Percentiles rank a stretch among this genome's conserved stretches.
Conservation (phyloP, 2,797 vertebrate genomes). For the Gambelia wislizenii region DNA sequence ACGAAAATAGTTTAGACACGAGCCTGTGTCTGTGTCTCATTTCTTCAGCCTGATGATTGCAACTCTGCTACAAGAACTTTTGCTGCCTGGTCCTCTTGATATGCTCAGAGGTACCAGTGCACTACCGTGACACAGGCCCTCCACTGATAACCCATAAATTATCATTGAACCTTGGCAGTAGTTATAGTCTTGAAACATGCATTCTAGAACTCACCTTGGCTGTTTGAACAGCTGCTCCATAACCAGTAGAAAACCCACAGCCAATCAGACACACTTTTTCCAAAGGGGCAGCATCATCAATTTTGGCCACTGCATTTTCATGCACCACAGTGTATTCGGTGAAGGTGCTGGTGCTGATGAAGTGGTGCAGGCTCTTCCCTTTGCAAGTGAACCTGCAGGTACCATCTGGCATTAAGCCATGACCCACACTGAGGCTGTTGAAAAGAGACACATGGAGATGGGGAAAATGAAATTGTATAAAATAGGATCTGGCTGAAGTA, state of each 20-base stretch:
- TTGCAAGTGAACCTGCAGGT: slow-evolving; percentile 81
- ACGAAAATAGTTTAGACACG: no score
- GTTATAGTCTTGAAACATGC: neutral
- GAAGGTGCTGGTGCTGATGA: slow-evolving; percentile 78
- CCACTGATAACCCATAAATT: neutral
- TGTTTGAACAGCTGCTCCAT: slow-evolving; percentile 83
- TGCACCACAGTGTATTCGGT: slow-evolving; percentile 84
- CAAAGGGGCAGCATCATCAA: slow-evolving; percentile 78
- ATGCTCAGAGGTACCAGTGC: no score
- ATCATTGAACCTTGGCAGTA: neutral
- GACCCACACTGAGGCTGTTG: neutral
- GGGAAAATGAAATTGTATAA: neutral
- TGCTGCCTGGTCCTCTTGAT: no score
- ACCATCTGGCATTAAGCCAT: slow-evolving; percentile 75
- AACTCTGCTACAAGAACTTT: no score
- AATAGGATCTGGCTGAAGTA: neutral
- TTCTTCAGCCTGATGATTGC: no score
- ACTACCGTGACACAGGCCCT: no score
- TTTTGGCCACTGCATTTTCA: slow-evolving; percentile 79
- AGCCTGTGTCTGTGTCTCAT: no score
- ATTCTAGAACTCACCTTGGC: slow-evolving; percentile 77
- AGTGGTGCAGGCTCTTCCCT: slow-evolving; percentile 80
- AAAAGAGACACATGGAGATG: slow-evolving; percentile 47
- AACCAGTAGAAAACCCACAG: slow-evolving; percentile 87
- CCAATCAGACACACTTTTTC: slow-evolving; percentile 86